Evolutionary conservation across 2,888 invertebrate genomes (phyloP).

Genomic region (Paralinhomoeus sp.): DNA sequence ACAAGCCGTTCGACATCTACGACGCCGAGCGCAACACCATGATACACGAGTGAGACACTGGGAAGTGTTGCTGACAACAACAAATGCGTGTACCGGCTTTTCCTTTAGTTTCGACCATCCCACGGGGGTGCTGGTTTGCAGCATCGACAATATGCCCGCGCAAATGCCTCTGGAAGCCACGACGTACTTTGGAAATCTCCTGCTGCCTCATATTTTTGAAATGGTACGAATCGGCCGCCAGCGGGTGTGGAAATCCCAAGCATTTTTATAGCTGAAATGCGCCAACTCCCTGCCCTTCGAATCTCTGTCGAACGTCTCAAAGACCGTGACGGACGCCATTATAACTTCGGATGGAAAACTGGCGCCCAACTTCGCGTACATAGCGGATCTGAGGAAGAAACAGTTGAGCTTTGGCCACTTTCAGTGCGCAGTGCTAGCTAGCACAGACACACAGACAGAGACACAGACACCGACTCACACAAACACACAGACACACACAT

Average conservation of each 20-base stretch:
- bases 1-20: slow-evolving; percentile 95
- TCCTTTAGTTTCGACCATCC: slow-evolving; percentile 15
- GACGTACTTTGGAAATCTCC: slow-evolving; percentile 80
- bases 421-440: too few relatives aligned
- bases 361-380: slow-evolving; percentile 80
- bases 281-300: slow-evolving; percentile 52
- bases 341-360: slow-evolving; percentile 82
- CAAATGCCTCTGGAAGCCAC: slow-evolving; percentile 90
- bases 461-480: too few relatives aligned
- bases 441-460: too few relatives aligned
- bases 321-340: slow-evolving; percentile 44
- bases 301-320: slow-evolving; percentile 46
- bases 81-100: too few relatives aligned
- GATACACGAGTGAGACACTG: slow-evolving; percentile 45
- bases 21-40: slow-evolving; percentile 94
- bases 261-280: slow-evolving; percentile 16
- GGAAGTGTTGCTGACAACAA: too few relatives aligned
- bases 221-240: too few relatives aligned
- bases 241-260: too few relatives aligned
- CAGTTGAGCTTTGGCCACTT: background rate
- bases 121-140: slow-evolving; percentile 80
- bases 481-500: too few relatives aligned
- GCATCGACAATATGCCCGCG: slow-evolving; percentile 99
- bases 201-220: slow-evolving; percentile 65
- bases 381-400: slow-evolving; percentile 66